Conservation (phyloP, 2,888 invertebrate species). For the Ctena decussata region DNA sequence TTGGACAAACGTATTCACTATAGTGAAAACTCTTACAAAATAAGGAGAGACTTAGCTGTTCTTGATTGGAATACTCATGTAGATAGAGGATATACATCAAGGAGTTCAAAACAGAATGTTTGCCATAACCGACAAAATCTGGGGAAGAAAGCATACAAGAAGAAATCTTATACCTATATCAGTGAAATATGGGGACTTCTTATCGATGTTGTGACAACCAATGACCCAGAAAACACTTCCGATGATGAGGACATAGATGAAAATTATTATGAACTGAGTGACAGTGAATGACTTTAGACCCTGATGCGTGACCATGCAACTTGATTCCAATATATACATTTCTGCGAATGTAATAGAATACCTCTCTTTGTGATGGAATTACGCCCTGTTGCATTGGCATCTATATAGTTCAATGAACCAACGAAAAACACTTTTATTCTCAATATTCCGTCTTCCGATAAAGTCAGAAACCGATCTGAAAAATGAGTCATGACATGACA, state of each 20-base stretch:
- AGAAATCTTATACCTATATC: conserved; percentile 26
- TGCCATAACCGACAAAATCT: background rate
- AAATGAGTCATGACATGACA: too few species aligned
- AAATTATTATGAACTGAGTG: background rate
- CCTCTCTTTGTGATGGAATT: too few species aligned
- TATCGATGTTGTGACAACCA: background rate
- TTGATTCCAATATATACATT: too few species aligned
- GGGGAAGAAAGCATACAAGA: conserved; percentile 21
- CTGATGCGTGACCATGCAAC: too few species aligned
- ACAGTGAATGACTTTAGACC: too few species aligned
- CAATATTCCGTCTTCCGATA: too few species aligned
- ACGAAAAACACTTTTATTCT: too few species aligned
- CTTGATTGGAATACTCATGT: conserved; percentile 34
- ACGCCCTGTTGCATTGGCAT: too few species aligned
- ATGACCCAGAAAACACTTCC: background rate
- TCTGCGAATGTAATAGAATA: too few species aligned
- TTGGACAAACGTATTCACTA: conserved; percentile 26
- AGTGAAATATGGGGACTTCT: conserved; percentile 13
- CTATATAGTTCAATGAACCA: too few species aligned
- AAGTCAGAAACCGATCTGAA: too few species aligned
- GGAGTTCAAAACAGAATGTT: too few species aligned
- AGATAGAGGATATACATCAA: conserved; percentile 18
- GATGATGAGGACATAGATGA: background rate
- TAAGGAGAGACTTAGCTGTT: conserved; percentile 9
- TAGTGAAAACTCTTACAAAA: background rate